Base-by-base conservation (phyloP, 2,797 vertebrate genomes). In the Anniella stebbinsi region DNA sequence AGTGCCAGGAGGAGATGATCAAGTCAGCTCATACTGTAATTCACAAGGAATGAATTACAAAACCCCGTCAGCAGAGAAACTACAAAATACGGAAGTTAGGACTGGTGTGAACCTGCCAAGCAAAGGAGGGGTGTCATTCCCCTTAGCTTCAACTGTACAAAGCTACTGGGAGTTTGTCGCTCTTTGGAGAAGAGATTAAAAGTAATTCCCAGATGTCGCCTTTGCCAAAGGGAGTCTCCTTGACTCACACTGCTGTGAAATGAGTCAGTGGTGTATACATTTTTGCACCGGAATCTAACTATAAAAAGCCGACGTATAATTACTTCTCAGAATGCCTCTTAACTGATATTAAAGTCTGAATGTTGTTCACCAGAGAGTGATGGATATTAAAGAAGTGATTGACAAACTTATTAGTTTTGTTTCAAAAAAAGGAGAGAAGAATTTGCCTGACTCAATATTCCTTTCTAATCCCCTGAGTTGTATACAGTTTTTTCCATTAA, bases 341-440 rank as follows among this genome's bases (percentile, higher is more conserved):
- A 91, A 90, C 92, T 91, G 92, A 96, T 96, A 96, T 96, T 95
- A 95, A 95, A 96, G 90, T 89, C 95, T 95, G 94, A 94, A 95
- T 92, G 94, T 94, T 95, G 95, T 92, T 96, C 96, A 96, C 95
- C 93, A 94, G 94, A 96, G 95, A 96, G 90, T 93, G 94, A 94
- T 95, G 93, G 94, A 95, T 96, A 96, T 95, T 96, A 95, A 96
- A 96, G 93, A 91, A 95, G 91, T 95, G 96, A 96, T 93, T 95
- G 96, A 96, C 95, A 96, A 96, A 96, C 93, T 95, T 95, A 95
- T 95, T 95, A 94, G 93, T 93, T 87, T 84, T 90, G 93, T 86
- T 96, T 95, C 94, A 95, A 95, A 95, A 95, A 93, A 81, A 94
- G 63, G 60, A 63, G 60, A 33, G 2, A 60, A 17, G 38, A 94